Evolutionary conservation across 2,113 vertebrate genomes (phyloP), one percentile per base, ranked within the genome.

Genomic region (Tamias sibiricus): DNA sequence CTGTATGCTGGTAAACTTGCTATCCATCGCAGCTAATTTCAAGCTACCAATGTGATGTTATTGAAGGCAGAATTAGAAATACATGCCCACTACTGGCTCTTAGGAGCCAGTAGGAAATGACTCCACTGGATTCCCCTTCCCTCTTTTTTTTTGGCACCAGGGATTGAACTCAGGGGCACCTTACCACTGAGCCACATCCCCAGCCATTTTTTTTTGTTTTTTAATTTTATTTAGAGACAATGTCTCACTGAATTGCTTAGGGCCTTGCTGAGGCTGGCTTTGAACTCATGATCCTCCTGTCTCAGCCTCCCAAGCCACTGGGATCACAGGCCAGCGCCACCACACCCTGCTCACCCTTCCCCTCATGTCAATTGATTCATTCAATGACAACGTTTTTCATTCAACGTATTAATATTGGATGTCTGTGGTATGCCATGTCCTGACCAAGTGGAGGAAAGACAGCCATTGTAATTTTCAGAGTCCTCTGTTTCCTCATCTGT

Each of bases 61-160:
- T 35, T 44, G 42, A 92, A 62, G 37, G 80, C 64, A 42, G 49
- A 82, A 12, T 19, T 76, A 76, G 49, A 72, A 83, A 81, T 28
- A 4, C 16, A 22, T 7, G 2, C 28, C 4, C 22, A 32, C 0
- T 0, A 6, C 2, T 47, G 32, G 62, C 52, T 81, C 74, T 77
- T 1, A 6, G 37, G 75, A 75, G 40, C 69, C 57, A 26, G 22
- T 57, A 44, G 69, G 69, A 69, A 22, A 5, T 26, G 40, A 24
- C 54, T 54, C n/a, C 35, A 14, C 3, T 37, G 5, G 19, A 22
- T n/a, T 16, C 54, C 3, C 44, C 32, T 75, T 80, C 47, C 59
- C 77, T 5, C 75, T 14, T 62, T 40, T 22, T 57, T 57, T 57
- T 57, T 57, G 54, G 54, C 20, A 20, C 54, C 54, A 57, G 19